phyloP scores from a whole-genome alignment of 2,797 vertebrate genomes.

The Cetoscarus ocellatus region DNA sequence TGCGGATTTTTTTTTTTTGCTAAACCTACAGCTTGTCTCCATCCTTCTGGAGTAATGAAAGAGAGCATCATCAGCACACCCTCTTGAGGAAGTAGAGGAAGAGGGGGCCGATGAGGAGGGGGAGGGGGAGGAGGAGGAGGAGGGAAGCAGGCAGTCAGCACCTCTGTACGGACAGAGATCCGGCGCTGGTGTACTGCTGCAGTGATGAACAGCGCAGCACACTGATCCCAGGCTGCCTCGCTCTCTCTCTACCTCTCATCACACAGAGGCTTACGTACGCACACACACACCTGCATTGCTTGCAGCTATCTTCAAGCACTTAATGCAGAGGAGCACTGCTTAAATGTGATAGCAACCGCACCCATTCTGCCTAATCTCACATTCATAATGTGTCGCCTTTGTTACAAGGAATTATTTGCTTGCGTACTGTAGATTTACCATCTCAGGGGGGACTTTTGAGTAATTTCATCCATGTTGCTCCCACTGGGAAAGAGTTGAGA shows the following conservation, averaged over 20 bases:
- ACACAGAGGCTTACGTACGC: slow-evolving; percentile 66
- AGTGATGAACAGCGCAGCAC: slow-evolving; percentile 83
- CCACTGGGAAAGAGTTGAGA: slow-evolving; percentile 61
- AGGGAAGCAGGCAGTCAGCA: slow-evolving; percentile 63
- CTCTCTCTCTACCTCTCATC: slow-evolving; percentile 66
- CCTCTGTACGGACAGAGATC: slow-evolving; percentile 71
- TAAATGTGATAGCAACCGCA: slow-evolving; percentile 75
- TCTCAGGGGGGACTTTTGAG: slow-evolving; percentile 67
- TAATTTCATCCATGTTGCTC: slow-evolving; percentile 67
- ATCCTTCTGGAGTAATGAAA: slow-evolving; percentile 67
- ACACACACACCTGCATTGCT: slow-evolving; percentile 81
- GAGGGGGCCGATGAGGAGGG: slow-evolving; percentile 29
- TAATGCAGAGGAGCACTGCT: slow-evolving; percentile 80
- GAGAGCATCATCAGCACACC: slow-evolving; percentile 73
- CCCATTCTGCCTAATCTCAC: slow-evolving; percentile 73
- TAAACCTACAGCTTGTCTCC: slow-evolving; percentile 67
- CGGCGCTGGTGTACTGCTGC: slow-evolving; percentile 78
- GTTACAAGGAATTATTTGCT: slow-evolving; percentile 72
- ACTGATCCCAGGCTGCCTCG: slow-evolving; percentile 72
- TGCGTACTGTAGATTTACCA: slow-evolving; percentile 68
- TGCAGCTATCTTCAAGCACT: slow-evolving; percentile 81
- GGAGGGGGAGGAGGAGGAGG: not conserved
- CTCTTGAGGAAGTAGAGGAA: slow-evolving; percentile 65
- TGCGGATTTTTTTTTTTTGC: slow-evolving; percentile 58
- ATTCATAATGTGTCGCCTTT: slow-evolving; percentile 74